Percentiles rank a stretch among this genome's conserved stretches.
These are phyloP conservation scores for Parambassis ranga DNA, from an alignment of 2,797 vertebrate species.

Conservation along the genomic window DNA sequence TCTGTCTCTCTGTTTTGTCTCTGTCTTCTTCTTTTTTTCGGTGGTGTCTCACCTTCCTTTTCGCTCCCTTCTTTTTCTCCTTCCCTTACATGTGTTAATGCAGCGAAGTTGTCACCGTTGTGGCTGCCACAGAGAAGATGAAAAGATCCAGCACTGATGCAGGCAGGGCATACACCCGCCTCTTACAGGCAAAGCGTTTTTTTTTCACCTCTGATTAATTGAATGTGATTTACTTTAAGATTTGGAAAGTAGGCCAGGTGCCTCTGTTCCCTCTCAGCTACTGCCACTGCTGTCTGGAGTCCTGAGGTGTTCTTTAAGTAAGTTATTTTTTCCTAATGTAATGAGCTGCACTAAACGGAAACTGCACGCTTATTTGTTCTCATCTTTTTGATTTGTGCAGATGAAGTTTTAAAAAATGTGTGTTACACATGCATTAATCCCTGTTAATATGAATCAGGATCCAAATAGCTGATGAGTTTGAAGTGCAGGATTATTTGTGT, in stretches of 20 bases:
- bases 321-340: constrained; percentile 1
- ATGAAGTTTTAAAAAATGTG: background rate
- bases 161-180: background rate
- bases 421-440: background rate
- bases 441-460: constrained; percentile 3
- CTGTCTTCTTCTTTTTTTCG: constrained; percentile 9
- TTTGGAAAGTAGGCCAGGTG: constrained; percentile 42
- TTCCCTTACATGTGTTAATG: constrained; percentile 20
- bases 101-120: constrained; percentile 23
- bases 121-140: constrained; percentile 28
- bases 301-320: constrained; percentile 23
- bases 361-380: constrained; percentile 1
- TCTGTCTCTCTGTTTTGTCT: constrained; percentile 25
- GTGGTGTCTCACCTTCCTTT: background rate
- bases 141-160: constrained; percentile 11
- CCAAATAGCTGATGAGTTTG: background rate
- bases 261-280: background rate
- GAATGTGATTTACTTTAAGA: constrained; percentile 32
- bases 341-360: constrained; percentile 20
- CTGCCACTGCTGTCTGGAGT: background rate
- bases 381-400: background rate
- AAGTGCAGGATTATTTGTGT: constrained; percentile 2
- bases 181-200: background rate
- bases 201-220: constrained; percentile 27
- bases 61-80: background rate